A percentile compares a stretch with the other conserved stretches of the same genome.
Evolutionary conservation across 1,140 invertebrate genomes (phyloP).

Genomic region (roundworm (Caenorhabditis elegans)): WBcel235 BX284604.4:3666001-3666500

Average conservation of each 20-base stretch:
- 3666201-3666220: conserved; percentile 37
- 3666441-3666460: conserved; percentile 46
- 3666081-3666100: too few species aligned
- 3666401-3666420: conserved; percentile 52
- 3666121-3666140: conserved; percentile 32
- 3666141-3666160: conserved; percentile 20
- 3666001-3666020: too few species aligned
- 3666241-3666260: background rate
- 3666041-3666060: too few species aligned
- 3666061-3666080: too few species aligned
- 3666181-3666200: conserved; percentile 44
- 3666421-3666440: conserved; percentile 46
- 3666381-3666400: conserved; percentile 42
- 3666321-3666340: conserved; percentile 46
- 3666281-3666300: conserved; percentile 17
- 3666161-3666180: conserved; percentile 45
- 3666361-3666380: conserved; percentile 40
- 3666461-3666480: conserved; percentile 47
- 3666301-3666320: conserved; percentile 33
- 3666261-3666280: too few species aligned
- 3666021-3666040: too few species aligned
- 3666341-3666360: conserved; percentile 31
- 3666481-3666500: conserved; percentile 41
- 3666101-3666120: too few species aligned
- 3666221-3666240: background rate